A percentile compares a stretch with the other conserved stretches of the same genome.
phyloP scores from a whole-genome alignment of 2,797 vertebrate genomes.

The Myotis planiceps region DNA sequence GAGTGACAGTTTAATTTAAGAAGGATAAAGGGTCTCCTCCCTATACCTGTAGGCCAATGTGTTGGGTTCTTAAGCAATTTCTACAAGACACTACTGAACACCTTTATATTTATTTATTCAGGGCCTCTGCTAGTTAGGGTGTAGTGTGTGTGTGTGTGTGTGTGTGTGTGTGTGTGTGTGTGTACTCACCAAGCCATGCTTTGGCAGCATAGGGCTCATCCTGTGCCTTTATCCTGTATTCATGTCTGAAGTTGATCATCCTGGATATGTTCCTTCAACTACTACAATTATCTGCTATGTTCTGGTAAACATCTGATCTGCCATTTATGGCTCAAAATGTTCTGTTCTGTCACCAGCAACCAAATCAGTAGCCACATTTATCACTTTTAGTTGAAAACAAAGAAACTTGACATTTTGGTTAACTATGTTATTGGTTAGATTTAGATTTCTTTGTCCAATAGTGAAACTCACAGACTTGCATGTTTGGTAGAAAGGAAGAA shows the following conservation, averaged over 20 bases:
- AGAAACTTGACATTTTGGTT: slow-evolving; percentile 14
- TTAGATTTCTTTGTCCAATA: background rate
- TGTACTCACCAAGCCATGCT: background rate
- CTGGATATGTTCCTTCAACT: background rate
- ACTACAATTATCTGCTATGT: background rate
- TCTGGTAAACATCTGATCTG: background rate
- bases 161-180: too few species aligned
- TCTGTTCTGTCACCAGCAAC: background rate
- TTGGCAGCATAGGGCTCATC: background rate
- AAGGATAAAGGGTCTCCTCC: background rate
- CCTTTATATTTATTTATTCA: background rate
- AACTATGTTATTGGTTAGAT: background rate
- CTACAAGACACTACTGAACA: background rate
- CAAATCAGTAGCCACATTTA: background rate
- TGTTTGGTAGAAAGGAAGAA: background rate
- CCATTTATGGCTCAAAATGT: slow-evolving; percentile 16
- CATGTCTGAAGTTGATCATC: background rate
- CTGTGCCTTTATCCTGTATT: background rate
- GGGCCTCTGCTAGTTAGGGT: background rate
- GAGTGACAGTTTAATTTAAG: background rate
- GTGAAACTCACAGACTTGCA: background rate
- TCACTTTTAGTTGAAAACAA: slow-evolving; percentile 18
- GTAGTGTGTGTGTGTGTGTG: background rate
- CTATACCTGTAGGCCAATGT: background rate
- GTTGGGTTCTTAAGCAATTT: background rate